Percentiles rank a stretch among this genome's conserved stretches.
Evolutionary conservation across 2,888 invertebrate genomes (phyloP).

Genomic region (Noctuana brunneofusca): DNA sequence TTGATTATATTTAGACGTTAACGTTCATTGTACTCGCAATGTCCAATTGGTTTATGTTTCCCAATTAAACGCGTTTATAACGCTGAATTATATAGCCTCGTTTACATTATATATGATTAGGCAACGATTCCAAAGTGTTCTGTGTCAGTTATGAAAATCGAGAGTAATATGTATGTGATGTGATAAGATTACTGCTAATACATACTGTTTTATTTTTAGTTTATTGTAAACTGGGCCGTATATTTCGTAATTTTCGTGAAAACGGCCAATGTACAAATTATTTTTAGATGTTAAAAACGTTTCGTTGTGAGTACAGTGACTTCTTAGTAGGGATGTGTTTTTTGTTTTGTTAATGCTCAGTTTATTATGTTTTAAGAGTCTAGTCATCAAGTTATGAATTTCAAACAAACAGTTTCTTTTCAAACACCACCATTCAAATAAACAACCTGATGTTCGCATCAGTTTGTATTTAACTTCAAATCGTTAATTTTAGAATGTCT

Average conservation of each 20-base stretch:
- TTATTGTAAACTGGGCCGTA: conserved; percentile 21
- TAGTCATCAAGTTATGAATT: conserved; percentile 78
- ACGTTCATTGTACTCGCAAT: conserved; percentile 61
- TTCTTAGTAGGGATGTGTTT: conserved; percentile 53
- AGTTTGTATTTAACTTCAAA: conserved; percentile 10
- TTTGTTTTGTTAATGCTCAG: conserved; percentile 80
- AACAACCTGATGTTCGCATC: conserved; percentile 11
- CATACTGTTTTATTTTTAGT: conserved; percentile 19
- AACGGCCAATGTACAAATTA: conserved; percentile 47
- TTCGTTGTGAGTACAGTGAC: conserved; percentile 51
- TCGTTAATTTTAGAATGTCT: conserved; percentile 45
- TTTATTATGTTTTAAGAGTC: conserved; percentile 79
- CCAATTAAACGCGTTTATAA: conserved; percentile 43
- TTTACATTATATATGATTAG: conserved; percentile 27
- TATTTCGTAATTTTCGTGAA: conserved; percentile 12
- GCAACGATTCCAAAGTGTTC: conserved; percentile 24
- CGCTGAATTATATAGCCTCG: conserved; percentile 40
- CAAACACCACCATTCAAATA: conserved; percentile 44
- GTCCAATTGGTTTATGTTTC: conserved; percentile 43
- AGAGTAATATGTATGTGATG: conserved; percentile 32
- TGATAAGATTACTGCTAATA: conserved; percentile 27
- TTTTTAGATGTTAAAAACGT: conserved; percentile 41
- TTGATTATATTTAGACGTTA: conserved; percentile 52
- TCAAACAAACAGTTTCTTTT: conserved; percentile 60
- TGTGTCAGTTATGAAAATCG: conserved; percentile 6